Percentiles rank a stretch among this genome's conserved stretches.
Evolutionary conservation across 2,113 vertebrate species (phyloP).

Genomic region (Macrotus californicus): DNA sequence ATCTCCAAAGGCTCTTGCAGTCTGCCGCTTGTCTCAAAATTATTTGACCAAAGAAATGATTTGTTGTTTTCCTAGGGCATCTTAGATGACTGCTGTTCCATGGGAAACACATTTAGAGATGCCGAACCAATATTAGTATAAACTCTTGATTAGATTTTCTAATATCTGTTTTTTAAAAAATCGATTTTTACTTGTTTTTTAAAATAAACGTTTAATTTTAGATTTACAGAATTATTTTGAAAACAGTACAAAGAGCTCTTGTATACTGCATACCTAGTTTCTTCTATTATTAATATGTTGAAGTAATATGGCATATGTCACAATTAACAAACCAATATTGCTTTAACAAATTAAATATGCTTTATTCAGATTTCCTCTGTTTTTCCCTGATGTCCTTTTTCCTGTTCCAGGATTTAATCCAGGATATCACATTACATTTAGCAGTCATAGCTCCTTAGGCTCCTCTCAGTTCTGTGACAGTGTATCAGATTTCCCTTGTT

Average conservation of each 20-base stretch:
- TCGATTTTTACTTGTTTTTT: neutral
- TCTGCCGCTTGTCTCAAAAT: neutral
- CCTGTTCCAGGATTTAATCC: neutral
- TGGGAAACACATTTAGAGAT: neutral
- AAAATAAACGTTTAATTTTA: neutral
- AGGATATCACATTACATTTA: neutral
- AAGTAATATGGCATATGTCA: neutral
- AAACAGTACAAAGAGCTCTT: neutral
- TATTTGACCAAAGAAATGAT: slow-evolving; percentile 26
- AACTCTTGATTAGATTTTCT: neutral
- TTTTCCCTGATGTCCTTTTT: neutral
- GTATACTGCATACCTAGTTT: accelerated
- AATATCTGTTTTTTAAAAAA: neutral
- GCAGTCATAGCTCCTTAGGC: neutral
- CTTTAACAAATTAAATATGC: neutral
- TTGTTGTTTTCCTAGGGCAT: neutral
- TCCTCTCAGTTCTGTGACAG: neutral
- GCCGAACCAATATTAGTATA: neutral
- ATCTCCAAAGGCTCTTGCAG: neutral
- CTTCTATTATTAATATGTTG: neutral
- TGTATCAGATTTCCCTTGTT: neutral
- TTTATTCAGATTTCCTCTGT: neutral
- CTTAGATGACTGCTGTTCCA: neutral
- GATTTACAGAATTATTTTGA: neutral
- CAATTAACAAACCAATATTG: neutral